Conservation (phyloP, 2,113 vertebrate species). For the Oplegnathus fasciatus region DNA sequence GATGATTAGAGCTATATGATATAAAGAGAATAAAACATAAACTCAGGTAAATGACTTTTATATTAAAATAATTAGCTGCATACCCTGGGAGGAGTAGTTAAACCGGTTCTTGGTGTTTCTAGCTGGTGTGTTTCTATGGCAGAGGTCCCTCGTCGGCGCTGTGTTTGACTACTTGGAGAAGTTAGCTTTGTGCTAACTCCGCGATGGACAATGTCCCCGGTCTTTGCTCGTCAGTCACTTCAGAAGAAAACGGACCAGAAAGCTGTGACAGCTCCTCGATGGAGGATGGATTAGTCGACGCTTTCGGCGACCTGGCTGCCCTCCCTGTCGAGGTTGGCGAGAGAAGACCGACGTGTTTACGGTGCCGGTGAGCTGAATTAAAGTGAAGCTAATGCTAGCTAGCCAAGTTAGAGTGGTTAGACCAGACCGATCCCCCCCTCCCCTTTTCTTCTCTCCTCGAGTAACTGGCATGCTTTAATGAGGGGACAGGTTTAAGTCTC, state of each 20-base stretch:
- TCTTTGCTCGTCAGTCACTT: not conserved
- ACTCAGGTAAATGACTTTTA: not conserved
- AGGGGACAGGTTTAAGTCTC: conserved; percentile 44
- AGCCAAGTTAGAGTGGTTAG: conserved; percentile 21
- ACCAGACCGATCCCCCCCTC: not conserved
- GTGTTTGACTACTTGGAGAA: conserved; percentile 5
- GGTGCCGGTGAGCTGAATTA: conserved; percentile 87
- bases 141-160: not conserved
- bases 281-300: conserved; percentile 68
- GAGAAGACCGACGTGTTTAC: conserved; percentile 90
- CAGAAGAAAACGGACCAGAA: conserved; percentile 30
- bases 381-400: conserved; percentile 68
- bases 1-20: no score
- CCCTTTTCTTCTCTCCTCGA: not conserved
- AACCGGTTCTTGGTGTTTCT: not conserved
- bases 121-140: conserved; percentile 31
- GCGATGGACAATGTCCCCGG: conserved; percentile 61
- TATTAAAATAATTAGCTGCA: not conserved
- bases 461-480: conserved; percentile 41
- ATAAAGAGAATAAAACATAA: not conserved
- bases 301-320: conserved; percentile 85
- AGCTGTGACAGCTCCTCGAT: conserved; percentile 23
- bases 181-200: conserved; percentile 57
- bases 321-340: conserved; percentile 88
- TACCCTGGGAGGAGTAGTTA: no score